Base-by-base conservation (phyloP, 2,113 vertebrate genomes). In the Dissostichus mawsoni region DNA sequence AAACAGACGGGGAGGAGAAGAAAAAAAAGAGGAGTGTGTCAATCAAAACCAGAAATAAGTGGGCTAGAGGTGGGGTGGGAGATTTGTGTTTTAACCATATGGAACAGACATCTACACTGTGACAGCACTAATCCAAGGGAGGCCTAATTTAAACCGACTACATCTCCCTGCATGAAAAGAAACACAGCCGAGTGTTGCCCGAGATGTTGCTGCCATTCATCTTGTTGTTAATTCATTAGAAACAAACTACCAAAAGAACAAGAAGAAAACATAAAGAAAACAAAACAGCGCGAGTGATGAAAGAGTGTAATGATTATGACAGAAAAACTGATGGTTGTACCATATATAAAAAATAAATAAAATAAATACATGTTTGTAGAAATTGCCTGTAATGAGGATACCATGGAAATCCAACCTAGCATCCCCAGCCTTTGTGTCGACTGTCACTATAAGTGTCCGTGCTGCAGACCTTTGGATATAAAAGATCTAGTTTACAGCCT, bases 41-140 rank as follows among this genome's bases (percentile, higher is more conserved):
- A 92, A 90, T 94, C 88, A 93, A 91, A 92, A 89, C 78, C 87
- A 87, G 89, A 91, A 90, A 88, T 86, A 91, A 88, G 91, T 91
- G 89, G 78, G 90, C 85, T 86, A 70, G 76, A 91, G 87, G 87
- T 88, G 84, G 63, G 89, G 78, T 80, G 84, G 61, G 82, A 92
- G 86, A 87, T 90, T 89, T 88, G 87, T 91, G 87, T 92, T 91
- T 85, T 86, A 92, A 90, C 88, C 89, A 83, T 89, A 92, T 90
- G 89, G 90, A 93, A 89, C 90, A 92, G 87, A 90, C 90, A 89
- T 91, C 83, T 82, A 89, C 81, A 82, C 74, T 68, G 81, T 86
- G 81, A 90, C 83, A 82, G 87, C 77, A 56, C 84, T 89, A 91
- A 91, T 92, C 85, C 81, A 89, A 72, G 59, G n/a, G 83, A 86